Percentiles rank a stretch among this genome's conserved stretches.
These are phyloP conservation scores for Danio tinwini DNA, from an alignment of 2,797 vertebrate genomes.

Conservation along the genomic window DNA sequence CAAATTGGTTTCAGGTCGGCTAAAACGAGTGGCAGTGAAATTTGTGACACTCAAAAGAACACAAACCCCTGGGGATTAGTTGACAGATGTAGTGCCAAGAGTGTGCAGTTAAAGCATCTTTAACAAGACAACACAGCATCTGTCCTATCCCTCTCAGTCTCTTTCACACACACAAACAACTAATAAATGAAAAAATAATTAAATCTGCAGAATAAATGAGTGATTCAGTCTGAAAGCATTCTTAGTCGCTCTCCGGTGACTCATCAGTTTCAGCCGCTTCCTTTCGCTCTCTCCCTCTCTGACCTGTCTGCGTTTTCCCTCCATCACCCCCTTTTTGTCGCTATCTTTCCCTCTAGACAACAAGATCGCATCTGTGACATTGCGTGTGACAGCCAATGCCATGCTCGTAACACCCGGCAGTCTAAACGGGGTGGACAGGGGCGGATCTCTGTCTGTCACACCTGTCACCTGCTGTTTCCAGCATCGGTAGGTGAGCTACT, in stretches of 20 bases:
- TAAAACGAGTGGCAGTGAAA: not conserved
- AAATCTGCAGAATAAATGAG: constrained; percentile 41
- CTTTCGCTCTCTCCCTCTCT: constrained; percentile 1
- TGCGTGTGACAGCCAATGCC: constrained; percentile 35
- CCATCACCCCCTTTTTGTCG: constrained; percentile 24
- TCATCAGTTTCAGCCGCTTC: constrained; percentile 38
- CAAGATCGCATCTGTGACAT: constrained; percentile 33
- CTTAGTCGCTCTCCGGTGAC: constrained; percentile 39
- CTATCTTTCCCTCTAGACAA: constrained; percentile 11
- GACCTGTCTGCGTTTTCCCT: constrained; percentile 22
- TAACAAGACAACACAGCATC: constrained; percentile 42
- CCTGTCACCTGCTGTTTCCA: constrained; percentile 40
- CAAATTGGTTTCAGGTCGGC: constrained; percentile 33
- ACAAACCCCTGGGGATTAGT: constrained; percentile 22
- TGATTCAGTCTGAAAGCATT: constrained; percentile 19
- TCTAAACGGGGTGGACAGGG: constrained; percentile 30
- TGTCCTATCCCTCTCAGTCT: constrained; percentile 1
- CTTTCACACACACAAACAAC: not conserved
- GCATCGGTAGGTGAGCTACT: constrained; percentile 11
- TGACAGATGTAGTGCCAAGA: constrained; percentile 27
- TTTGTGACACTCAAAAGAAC: constrained; percentile 14
- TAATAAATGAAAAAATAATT: constrained; percentile 13
- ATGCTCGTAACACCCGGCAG: constrained; percentile 8
- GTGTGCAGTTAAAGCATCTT: constrained; percentile 31
- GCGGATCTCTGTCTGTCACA: constrained; percentile 42